Percentiles rank a stretch among this genome's conserved stretches.
phyloP scores from a whole-genome alignment of 2,888 invertebrate species.

The Lottia gigantea region DNA sequence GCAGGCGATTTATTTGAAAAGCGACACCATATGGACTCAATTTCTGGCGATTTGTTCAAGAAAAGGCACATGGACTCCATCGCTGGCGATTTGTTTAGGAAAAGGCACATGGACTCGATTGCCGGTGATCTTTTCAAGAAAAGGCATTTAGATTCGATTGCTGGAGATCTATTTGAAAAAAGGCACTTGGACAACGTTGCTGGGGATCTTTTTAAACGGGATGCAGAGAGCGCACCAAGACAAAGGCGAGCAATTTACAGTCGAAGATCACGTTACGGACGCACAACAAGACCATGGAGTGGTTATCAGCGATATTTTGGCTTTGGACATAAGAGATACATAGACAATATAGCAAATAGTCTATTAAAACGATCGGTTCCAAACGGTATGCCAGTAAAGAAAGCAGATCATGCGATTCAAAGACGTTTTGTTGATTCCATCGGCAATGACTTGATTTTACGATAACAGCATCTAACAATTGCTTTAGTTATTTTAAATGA shows the following conservation, averaged over 20 bases:
- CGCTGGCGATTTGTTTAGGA: background rate
- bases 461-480: background rate
- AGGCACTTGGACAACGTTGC: background rate
- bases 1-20: background rate
- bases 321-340: conserved; percentile 9
- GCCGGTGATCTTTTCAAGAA: conserved; percentile 12
- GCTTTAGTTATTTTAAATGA: no score
- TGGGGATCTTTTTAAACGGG: conserved; percentile 4
- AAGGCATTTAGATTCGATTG: conserved; percentile 18
- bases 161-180: conserved; percentile 14
- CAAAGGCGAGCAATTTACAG: background rate
- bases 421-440: conserved; percentile 21
- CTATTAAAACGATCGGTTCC: background rate
- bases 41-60: background rate
- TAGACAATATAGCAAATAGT: background rate
- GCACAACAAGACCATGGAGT: conserved; percentile 11
- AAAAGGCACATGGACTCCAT: conserved; percentile 1
- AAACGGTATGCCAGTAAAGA: background rate
- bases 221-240: background rate
- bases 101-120: background rate
- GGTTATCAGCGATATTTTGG: background rate
- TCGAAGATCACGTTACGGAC: background rate
- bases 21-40: background rate
- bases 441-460: conserved; percentile 10
- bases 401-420: background rate